These are phyloP conservation scores for Hyla sarda DNA, from an alignment of 2,113 vertebrate species.

Conservation along the genomic window DNA sequence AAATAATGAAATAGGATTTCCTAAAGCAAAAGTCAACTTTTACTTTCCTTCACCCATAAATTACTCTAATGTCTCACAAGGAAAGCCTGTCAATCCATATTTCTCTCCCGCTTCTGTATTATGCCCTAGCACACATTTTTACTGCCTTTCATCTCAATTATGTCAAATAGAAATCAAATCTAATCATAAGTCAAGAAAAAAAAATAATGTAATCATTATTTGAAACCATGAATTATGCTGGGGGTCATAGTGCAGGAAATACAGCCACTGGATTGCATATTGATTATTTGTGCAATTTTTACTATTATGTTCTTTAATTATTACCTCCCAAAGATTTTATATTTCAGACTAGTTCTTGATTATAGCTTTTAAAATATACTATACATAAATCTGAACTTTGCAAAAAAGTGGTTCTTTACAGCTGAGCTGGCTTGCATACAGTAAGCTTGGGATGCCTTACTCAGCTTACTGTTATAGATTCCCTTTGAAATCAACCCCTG, in stretches of 20 bases:
- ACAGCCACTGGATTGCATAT: neutral
- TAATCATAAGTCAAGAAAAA: constrained; percentile 40
- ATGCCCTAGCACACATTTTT: constrained; percentile 24
- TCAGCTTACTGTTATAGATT: too few species aligned
- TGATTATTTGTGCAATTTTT: neutral
- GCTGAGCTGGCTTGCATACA: too few species aligned
- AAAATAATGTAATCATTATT: constrained; percentile 41
- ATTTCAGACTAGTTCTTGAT: neutral
- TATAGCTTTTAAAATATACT: neutral
- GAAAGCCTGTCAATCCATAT: constrained; percentile 26
- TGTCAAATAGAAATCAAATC: constrained; percentile 39
- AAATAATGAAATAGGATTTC: constrained; percentile 17
- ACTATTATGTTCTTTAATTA: neutral
- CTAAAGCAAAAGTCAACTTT: constrained; percentile 1
- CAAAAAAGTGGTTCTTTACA: too few species aligned
- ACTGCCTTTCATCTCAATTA: constrained; percentile 42
- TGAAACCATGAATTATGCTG: constrained; percentile 13
- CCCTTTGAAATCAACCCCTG: too few species aligned
- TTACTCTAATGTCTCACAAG: constrained; percentile 37
- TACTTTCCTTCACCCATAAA: constrained; percentile 8
- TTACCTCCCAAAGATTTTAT: neutral
- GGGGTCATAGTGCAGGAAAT: neutral
- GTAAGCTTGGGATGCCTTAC: too few species aligned
- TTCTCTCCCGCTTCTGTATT: constrained; percentile 21
- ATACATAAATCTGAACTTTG: too few species aligned